A percentile compares a stretch with the other conserved stretches of the same genome.
Conservation (phyloP, 1,140 invertebrate species). For the Trinorchestia longiramus region DNA sequence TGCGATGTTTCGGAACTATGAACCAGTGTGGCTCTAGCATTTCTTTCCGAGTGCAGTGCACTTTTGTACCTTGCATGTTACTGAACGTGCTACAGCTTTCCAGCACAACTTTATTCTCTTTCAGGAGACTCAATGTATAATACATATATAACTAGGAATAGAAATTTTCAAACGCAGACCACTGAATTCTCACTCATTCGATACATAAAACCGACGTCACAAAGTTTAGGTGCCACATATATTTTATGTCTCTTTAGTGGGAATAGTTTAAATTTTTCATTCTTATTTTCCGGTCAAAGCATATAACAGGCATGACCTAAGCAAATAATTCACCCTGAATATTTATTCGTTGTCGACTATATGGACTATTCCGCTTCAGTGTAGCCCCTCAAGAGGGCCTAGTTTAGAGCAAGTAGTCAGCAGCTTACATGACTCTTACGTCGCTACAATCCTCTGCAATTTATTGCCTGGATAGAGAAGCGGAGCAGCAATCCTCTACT, state of each 20-base stretch:
- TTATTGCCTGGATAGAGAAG: not conserved
- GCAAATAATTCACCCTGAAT: not conserved
- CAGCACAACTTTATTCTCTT: too few species aligned
- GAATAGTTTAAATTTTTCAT: too few species aligned
- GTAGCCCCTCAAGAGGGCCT: not conserved
- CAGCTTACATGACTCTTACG: not conserved
- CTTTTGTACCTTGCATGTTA: too few species aligned
- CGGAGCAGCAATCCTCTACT: not conserved
- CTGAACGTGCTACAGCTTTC: too few species aligned
- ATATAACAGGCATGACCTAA: not conserved
- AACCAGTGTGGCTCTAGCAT: not conserved
- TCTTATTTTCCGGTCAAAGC: too few species aligned
- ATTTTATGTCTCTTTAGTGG: not conserved
- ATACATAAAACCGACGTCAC: too few species aligned
- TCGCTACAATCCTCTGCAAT: not conserved
- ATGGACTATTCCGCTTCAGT: not conserved
- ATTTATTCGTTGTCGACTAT: not conserved
- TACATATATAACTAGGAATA: too few species aligned
- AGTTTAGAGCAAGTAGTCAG: not conserved
- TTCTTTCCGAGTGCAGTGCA: not conserved
- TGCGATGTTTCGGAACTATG: not conserved
- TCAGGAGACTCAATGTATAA: too few species aligned
- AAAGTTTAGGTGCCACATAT: too few species aligned
- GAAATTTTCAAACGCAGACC: too few species aligned
- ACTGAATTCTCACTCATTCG: too few species aligned